These are phyloP conservation scores for Atherinomorus stipes DNA, from an alignment of 2,113 vertebrate species.

Conservation along the genomic window DNA sequence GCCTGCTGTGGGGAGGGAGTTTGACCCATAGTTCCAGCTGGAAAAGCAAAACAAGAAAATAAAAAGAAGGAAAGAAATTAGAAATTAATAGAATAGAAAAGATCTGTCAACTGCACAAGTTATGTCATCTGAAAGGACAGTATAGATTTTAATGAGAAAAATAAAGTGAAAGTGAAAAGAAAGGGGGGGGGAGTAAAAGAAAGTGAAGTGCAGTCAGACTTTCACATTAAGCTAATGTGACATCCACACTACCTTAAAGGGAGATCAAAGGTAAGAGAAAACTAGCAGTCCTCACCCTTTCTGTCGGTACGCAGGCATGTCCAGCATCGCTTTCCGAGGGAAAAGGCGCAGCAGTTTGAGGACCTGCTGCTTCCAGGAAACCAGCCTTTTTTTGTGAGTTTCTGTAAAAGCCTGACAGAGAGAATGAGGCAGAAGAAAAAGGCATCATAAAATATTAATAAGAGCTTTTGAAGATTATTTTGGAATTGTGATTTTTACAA, in stretches of 20 bases:
- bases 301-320: conserved; percentile 92
- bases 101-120: background rate
- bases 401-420: conserved; percentile 90
- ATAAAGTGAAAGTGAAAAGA: conserved; percentile 1
- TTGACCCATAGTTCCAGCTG: conserved; percentile 93
- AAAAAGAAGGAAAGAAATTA: background rate
- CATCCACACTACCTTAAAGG: conserved; percentile 11
- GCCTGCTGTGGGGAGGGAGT: conserved; percentile 96
- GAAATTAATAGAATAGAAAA: background rate
- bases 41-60: conserved; percentile 18
- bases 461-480: background rate
- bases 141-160: conserved; percentile 13
- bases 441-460: background rate
- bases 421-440: conserved; percentile 9
- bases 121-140: background rate
- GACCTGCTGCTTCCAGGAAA: conserved; percentile 97
- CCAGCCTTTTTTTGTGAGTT: conserved; percentile 93
- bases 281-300: conserved; percentile 85
- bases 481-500: background rate
- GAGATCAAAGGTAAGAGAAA: conserved; percentile 47
- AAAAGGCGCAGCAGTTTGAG: conserved; percentile 93
- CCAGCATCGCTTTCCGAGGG: conserved; percentile 91
- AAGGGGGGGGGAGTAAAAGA: conserved; percentile 17
- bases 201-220: background rate
- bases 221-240: conserved; percentile 29